Conservation (phyloP, 2,888 invertebrate species). For the Psylliodes chrysocephalus region DNA sequence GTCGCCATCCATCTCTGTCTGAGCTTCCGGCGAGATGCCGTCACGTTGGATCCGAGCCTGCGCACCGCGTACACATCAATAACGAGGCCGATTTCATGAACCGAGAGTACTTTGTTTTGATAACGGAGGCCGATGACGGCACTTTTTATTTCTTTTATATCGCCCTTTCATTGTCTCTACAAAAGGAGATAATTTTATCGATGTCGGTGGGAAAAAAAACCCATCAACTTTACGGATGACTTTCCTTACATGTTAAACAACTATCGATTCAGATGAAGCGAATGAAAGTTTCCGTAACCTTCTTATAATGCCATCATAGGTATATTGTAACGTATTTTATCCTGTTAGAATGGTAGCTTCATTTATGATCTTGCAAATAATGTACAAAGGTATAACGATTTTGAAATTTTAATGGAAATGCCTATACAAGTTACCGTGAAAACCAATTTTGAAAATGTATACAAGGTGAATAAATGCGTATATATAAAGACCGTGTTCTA, state of each 20-base stretch:
- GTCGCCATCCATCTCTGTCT: conserved; percentile 21
- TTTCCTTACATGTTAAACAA: not conserved
- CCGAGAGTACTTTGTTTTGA: conserved; percentile 26
- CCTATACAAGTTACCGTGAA: too few relatives aligned
- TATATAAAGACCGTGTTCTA: too few relatives aligned
- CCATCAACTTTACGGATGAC: not conserved
- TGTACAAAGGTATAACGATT: too few relatives aligned
- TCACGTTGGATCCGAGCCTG: conserved; percentile 33
- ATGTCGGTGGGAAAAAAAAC: not conserved
- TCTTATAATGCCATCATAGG: too few relatives aligned
- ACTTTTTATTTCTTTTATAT: conserved; percentile 16
- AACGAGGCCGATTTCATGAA: conserved; percentile 27
- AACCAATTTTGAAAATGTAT: too few relatives aligned
- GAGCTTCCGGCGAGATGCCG: conserved; percentile 23
- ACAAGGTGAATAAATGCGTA: too few relatives aligned
- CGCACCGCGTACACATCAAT: conserved; percentile 33
- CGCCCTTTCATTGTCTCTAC: conserved; percentile 18
- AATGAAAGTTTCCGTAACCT: too few relatives aligned
- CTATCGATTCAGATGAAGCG: not conserved
- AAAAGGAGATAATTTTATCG: conserved; percentile 11
- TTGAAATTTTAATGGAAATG: too few relatives aligned
- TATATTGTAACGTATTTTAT: too few relatives aligned
- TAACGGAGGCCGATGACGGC: conserved; percentile 27
- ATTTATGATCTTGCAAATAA: too few relatives aligned
- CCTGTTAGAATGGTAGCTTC: too few relatives aligned